phyloP scores from a whole-genome alignment of 2,888 invertebrate genomes.

The Cepaea hortensis region DNA sequence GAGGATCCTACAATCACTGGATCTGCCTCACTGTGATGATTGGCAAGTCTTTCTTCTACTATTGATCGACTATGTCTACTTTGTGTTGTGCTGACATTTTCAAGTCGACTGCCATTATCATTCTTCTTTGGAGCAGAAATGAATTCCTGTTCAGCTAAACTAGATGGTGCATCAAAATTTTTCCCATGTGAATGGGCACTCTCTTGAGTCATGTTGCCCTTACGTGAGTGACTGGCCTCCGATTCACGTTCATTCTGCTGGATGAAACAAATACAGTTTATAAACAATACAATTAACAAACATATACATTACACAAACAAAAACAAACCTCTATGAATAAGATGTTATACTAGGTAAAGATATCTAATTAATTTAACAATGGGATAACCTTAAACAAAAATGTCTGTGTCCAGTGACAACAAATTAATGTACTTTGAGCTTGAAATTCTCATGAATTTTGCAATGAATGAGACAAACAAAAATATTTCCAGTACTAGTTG shows the following conservation, averaged over 20 bases:
- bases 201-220: background rate
- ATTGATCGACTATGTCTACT: background rate
- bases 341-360: too few relatives aligned
- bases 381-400: too few relatives aligned
- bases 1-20: background rate
- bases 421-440: too few relatives aligned
- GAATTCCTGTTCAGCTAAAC: background rate
- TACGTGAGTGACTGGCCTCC: constrained; percentile 15
- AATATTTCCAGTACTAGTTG: too few relatives aligned
- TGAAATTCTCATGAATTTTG: too few relatives aligned
- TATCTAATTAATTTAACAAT: too few relatives aligned
- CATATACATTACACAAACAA: background rate
- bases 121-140: background rate
- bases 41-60: background rate
- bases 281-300: background rate
- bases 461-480: too few relatives aligned
- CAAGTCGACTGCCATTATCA: background rate
- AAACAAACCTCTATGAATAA: background rate
- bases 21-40: background rate
- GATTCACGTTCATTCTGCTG: constrained; percentile 35
- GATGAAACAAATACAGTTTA: background rate
- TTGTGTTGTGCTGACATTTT: background rate
- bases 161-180: background rate
- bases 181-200: background rate
- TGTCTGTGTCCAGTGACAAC: too few relatives aligned